phyloP scores from a whole-genome alignment of 2,888 invertebrate genomes.

The Spilarctia lutea region DNA sequence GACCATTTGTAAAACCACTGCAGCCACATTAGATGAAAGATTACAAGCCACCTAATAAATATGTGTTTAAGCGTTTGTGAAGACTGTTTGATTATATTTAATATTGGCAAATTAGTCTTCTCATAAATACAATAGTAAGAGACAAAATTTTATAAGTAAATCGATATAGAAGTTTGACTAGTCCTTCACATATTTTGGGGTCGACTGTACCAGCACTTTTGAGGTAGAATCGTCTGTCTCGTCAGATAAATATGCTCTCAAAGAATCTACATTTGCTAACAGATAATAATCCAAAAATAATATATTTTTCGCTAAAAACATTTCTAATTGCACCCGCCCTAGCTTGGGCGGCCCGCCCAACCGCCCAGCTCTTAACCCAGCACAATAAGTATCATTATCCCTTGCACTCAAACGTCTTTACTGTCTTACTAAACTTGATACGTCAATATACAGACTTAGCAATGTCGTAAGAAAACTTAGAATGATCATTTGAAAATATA shows the following conservation, averaged over 20 bases:
- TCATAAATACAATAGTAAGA: neutral
- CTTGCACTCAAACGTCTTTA: slow-evolving; percentile 67
- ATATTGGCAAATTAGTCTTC: neutral
- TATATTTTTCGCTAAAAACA: slow-evolving; percentile 72
- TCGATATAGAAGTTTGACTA: neutral
- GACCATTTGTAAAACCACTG: neutral
- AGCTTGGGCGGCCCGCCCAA: slow-evolving; percentile 75
- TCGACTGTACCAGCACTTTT: neutral
- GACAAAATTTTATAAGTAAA: too few species aligned
- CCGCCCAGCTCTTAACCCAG: slow-evolving; percentile 59
- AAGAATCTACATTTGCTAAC: slow-evolving; percentile 33
- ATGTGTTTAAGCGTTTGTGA: neutral
- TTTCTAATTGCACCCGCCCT: slow-evolving; percentile 82
- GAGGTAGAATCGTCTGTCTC: neutral
- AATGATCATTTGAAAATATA: slow-evolving; percentile 68
- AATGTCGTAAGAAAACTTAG: slow-evolving; percentile 76
- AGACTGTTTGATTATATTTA: too few species aligned
- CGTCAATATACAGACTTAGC: slow-evolving; percentile 72
- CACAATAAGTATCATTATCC: slow-evolving; percentile 74
- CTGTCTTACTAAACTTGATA: slow-evolving; percentile 78
- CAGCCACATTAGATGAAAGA: neutral
- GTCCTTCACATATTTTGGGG: neutral
- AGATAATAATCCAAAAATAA: slow-evolving; percentile 65
- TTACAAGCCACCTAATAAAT: too few species aligned
- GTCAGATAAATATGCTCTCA: slow-evolving; percentile 13